Base-by-base conservation (phyloP, 2,797 vertebrate genomes). In the Micromesistius poutassou region DNA sequence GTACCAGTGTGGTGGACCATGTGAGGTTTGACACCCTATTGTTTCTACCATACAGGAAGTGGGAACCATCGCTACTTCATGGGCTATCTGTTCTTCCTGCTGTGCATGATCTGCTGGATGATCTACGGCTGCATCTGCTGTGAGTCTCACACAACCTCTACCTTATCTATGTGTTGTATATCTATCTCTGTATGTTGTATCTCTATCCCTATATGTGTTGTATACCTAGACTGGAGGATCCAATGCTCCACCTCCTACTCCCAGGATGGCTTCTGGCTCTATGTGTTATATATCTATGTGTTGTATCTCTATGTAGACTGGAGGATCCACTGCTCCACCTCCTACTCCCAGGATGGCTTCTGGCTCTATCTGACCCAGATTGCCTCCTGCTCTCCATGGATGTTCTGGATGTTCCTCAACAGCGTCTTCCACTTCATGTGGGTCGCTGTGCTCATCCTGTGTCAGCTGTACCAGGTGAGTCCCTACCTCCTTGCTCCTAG, bases 381-480 rank as follows among this genome's bases (percentile, higher is more conserved):
- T 77, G 97, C 97, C 80, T 97, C 97, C 62, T 99, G 96, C 89
- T 99, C 98, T 1, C 96, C 98, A 0, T 99, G 98, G 98, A 97
- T 99, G 95, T 99, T 99, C 88, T 99, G 98, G 98, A 99, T 99
- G 98, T 99, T 99, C 89, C 91, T 99, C 75, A 99, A 99, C 92
- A 99, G 98, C 82, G 77, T 98, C 79, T 99, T 99, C 92, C 98
- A 99, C 91, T 97, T 99, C 88, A 96, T 98, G 96, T 99, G 98
- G 98, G 98, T 99, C 82, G 97, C 96, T 2, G 97, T 99, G 78
- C 94, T 99, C 84, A 97, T 99, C 91, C 97, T 99, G 97, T 99
- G 97, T 94, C 98, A 99, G 90, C 96, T 99, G 92, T 99, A 99
- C 90, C 98, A 99, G 97, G 98, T 93, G 55, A 4, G 79, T 0